Evolutionary conservation across 2,113 vertebrate genomes (phyloP).

Genomic region (Lasiurus cinereus): DNA sequence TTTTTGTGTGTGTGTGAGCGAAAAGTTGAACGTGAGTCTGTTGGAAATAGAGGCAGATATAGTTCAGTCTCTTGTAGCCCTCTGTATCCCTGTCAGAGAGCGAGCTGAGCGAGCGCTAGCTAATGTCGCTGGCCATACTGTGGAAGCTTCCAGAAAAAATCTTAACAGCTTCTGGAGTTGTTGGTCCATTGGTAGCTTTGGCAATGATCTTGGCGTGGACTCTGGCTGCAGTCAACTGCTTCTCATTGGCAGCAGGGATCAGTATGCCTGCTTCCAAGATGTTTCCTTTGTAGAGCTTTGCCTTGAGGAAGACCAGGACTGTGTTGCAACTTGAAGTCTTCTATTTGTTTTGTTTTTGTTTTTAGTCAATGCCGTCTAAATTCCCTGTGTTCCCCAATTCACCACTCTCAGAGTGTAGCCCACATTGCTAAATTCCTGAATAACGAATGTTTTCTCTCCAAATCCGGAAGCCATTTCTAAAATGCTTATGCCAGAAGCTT

Average conservation of each 20-base stretch:
- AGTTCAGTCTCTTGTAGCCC: too few species aligned
- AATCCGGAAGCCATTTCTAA: too few species aligned
- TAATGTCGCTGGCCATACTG: too few species aligned
- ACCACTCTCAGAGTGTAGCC: slow-evolving; percentile 81
- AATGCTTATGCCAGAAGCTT: slow-evolving; percentile 78
- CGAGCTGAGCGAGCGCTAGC: too few species aligned
- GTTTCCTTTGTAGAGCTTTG: slow-evolving; percentile 91
- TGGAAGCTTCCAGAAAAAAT: slow-evolving; percentile 64
- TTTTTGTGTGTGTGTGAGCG: too few species aligned
- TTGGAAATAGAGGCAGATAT: too few species aligned
- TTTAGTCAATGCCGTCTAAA: slow-evolving; percentile 92
- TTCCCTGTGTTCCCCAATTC: slow-evolving; percentile 94
- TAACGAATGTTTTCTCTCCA: too few species aligned
- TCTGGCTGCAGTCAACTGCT: slow-evolving; percentile 86
- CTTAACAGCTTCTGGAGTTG: slow-evolving; percentile 93
- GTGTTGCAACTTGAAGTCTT: slow-evolving; percentile 95
- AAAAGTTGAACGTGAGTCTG: too few species aligned
- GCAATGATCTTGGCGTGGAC: slow-evolving; percentile 97
- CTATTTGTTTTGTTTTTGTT: slow-evolving; percentile 84
- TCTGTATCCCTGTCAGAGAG: too few species aligned
- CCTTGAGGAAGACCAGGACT: slow-evolving; percentile 93
- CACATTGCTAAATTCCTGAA: too few species aligned
- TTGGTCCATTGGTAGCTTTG: slow-evolving; percentile 94
- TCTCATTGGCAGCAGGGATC: too few species aligned
- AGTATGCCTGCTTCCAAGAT: slow-evolving; percentile 90